These are phyloP conservation scores for Enteromius mattozi DNA, from an alignment of 2,797 vertebrate species.

Conservation along the genomic window DNA sequence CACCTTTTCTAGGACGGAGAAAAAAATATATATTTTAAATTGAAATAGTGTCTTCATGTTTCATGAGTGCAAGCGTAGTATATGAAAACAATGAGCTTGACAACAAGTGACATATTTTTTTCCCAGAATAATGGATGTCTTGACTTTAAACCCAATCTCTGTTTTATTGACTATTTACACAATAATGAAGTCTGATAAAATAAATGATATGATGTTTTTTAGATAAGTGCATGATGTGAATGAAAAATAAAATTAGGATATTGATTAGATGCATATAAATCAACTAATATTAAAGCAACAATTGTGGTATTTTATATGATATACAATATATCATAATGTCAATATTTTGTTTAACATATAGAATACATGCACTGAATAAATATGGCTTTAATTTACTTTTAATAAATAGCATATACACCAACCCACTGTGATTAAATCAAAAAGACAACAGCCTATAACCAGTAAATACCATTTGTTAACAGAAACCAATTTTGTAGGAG, in stretches of 20 bases:
- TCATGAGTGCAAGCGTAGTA: not conserved
- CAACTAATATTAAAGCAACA: not conserved
- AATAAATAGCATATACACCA: constrained; percentile 7
- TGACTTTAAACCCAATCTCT: not conserved
- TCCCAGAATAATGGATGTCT: not conserved
- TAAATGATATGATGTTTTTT: not conserved
- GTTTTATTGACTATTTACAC: not conserved
- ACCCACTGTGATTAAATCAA: constrained; percentile 2
- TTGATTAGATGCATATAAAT: not conserved
- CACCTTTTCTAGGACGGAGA: not conserved
- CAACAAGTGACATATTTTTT: not conserved
- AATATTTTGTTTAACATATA: not conserved
- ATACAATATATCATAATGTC: not conserved
- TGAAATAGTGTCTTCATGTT: not conserved
- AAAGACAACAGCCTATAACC: not conserved
- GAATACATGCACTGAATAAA: constrained; percentile 39
- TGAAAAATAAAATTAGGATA: not conserved
- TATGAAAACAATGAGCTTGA: not conserved
- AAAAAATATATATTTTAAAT: not conserved
- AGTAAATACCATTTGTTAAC: not conserved
- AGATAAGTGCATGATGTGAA: not conserved
- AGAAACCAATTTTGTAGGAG: not conserved
- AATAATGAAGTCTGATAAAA: not conserved
- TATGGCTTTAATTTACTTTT: constrained; percentile 21
- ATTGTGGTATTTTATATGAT: not conserved